These are phyloP conservation scores for Meiosimyza platycephala DNA, from an alignment of 2,888 invertebrate species.

Conservation along the genomic window DNA sequence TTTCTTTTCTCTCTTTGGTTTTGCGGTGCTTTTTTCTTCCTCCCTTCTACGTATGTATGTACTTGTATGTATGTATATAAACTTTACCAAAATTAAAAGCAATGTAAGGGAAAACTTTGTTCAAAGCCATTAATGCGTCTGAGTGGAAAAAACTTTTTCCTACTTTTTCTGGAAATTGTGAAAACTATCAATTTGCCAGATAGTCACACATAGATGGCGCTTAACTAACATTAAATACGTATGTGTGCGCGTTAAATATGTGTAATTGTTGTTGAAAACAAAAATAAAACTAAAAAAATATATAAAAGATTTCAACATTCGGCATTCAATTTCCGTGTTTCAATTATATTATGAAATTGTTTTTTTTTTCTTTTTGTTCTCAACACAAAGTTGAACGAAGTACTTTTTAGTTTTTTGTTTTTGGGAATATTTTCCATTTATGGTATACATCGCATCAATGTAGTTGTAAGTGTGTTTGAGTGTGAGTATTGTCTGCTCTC, in stretches of 20 bases:
- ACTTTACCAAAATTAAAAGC: not conserved
- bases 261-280: slow-evolving; percentile 27
- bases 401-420: slow-evolving; percentile 19
- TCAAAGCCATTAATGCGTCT: slow-evolving; percentile 28
- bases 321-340: slow-evolving; percentile 7
- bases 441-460: too few species aligned
- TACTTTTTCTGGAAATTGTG: slow-evolving; percentile 20
- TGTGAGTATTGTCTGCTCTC: slow-evolving; percentile 24
- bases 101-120: slow-evolving; percentile 8
- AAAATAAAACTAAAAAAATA: not conserved
- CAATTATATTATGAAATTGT: slow-evolving; percentile 26
- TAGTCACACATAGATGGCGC: not conserved
- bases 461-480: slow-evolving; percentile 14
- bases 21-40: too few species aligned
- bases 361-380: not conserved
- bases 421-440: not conserved
- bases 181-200: slow-evolving; percentile 35
- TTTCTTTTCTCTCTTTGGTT: not conserved
- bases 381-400: slow-evolving; percentile 14
- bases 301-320: slow-evolving; percentile 13
- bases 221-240: too few species aligned
- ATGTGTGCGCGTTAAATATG: slow-evolving; percentile 6
- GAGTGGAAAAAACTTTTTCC: slow-evolving; percentile 20
- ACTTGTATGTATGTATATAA: too few species aligned
- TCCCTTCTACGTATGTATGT: too few species aligned